Conservation (phyloP, 53 echinoderm and acorn worm genomes). For the Pentamera pediparva region DNA sequence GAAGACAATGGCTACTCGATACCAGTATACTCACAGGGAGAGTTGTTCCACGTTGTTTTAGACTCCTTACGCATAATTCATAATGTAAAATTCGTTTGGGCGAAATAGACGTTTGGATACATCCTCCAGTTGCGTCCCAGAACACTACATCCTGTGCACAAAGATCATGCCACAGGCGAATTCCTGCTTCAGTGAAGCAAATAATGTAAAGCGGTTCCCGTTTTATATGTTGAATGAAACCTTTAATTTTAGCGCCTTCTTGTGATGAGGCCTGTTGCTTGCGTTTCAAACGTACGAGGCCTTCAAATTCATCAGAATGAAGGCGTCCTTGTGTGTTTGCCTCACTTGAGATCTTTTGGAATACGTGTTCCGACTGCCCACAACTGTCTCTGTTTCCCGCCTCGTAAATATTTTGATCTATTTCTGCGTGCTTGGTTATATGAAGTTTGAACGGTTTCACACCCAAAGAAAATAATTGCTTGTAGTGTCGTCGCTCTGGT, state of each 20-base stretch:
- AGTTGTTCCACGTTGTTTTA: background rate
- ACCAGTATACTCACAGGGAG: background rate
- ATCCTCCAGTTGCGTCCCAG: slow-evolving; percentile 16
- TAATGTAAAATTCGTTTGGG: slow-evolving; percentile 9
- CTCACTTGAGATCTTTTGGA: slow-evolving; percentile 18
- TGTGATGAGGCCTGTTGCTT: background rate
- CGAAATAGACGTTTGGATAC: background rate
- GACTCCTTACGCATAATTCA: background rate
- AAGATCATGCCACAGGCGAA: slow-evolving; percentile 6
- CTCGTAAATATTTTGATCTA: background rate
- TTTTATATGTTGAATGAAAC: slow-evolving; percentile 6
- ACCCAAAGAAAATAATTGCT: background rate
- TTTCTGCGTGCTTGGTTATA: background rate
- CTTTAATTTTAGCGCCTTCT: background rate
- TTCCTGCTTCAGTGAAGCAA: slow-evolving; percentile 12
- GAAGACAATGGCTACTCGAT: background rate
- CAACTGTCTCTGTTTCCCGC: background rate
- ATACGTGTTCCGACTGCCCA: background rate
- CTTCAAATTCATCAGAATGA: background rate
- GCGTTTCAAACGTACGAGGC: background rate
- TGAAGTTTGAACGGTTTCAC: slow-evolving; percentile 7
- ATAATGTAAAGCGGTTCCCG: background rate
- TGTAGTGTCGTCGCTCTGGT: background rate
- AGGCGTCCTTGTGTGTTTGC: background rate
- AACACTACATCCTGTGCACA: background rate